Evolutionary conservation across 2,113 vertebrate genomes (phyloP).

Genomic region (Mustela nigripes): DNA sequence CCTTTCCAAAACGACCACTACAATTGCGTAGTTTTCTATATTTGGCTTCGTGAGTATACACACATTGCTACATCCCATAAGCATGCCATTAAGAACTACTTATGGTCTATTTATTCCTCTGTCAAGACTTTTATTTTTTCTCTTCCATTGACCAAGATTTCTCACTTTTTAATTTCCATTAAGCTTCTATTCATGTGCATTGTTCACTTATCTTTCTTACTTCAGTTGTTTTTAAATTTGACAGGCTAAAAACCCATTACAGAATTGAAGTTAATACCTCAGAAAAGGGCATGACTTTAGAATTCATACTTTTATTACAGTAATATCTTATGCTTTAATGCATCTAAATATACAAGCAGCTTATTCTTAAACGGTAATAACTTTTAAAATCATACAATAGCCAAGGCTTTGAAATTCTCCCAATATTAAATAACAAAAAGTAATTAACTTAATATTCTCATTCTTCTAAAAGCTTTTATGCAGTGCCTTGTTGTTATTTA

Average conservation of each 20-base stretch:
- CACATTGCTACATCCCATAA: neutral
- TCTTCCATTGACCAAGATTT: conserved; percentile 45
- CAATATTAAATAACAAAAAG: conserved; percentile 15
- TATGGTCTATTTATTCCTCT: neutral
- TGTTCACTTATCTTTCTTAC: conserved; percentile 50
- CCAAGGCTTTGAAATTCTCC: neutral
- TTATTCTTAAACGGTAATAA: conserved; percentile 67
- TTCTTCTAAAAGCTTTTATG: conserved; percentile 56
- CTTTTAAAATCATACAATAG: conserved; percentile 24
- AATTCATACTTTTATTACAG: conserved; percentile 66
- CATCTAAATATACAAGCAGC: conserved; percentile 47
- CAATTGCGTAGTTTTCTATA: neutral
- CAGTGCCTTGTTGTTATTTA: conserved; percentile 42
- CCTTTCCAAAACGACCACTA: neutral
- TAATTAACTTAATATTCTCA: conserved; percentile 59
- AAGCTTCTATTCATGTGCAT: neutral
- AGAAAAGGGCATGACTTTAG: conserved; percentile 74
- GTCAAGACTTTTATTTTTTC: neutral
- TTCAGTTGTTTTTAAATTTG: conserved; percentile 74
- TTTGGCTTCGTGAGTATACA: neutral
- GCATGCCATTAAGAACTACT: neutral
- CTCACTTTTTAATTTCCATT: conserved; percentile 57
- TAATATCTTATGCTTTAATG: conserved; percentile 69
- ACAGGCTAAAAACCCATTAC: conserved; percentile 64
- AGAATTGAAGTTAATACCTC: conserved; percentile 72